Evolutionary conservation across 2,797 vertebrate species (phyloP).

Genomic region (Phoebastria nigripes): DNA sequence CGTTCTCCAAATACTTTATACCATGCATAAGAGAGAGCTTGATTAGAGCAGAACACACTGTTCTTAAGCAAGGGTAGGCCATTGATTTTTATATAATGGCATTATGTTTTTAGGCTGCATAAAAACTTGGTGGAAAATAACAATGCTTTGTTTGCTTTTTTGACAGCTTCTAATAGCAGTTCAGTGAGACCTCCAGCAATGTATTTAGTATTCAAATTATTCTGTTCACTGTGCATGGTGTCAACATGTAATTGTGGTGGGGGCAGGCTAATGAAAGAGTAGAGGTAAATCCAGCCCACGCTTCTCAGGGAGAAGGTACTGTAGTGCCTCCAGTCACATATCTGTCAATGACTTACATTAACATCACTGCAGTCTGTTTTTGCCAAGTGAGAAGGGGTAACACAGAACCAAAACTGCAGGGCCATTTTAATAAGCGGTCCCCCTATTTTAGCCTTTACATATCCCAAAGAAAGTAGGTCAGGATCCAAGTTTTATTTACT

Average conservation of each 20-base stretch:
- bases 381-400: neutral
- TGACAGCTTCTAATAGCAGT: conserved; percentile 30
- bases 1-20: neutral
- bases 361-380: neutral
- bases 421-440: neutral
- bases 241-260: conserved; percentile 38
- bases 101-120: neutral
- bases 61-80: neutral
- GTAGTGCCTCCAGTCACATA: neutral
- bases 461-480: neutral
- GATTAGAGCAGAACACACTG: neutral
- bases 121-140: conserved; percentile 10
- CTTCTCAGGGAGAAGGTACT: neutral
- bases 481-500: neutral
- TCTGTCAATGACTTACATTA: neutral
- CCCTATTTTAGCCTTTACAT: neutral
- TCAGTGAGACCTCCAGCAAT: conserved; percentile 31
- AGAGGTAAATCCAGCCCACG: conserved; percentile 1
- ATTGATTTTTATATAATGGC: neutral
- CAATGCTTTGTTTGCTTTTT: conserved; percentile 31
- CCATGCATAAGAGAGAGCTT: neutral
- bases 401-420: neutral
- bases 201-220: conserved; percentile 29
- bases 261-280: conserved; percentile 22
- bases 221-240: neutral